Evolutionary conservation across 2,888 invertebrate species (phyloP).

Genomic region (Hermaeophaga mercurialis): DNA sequence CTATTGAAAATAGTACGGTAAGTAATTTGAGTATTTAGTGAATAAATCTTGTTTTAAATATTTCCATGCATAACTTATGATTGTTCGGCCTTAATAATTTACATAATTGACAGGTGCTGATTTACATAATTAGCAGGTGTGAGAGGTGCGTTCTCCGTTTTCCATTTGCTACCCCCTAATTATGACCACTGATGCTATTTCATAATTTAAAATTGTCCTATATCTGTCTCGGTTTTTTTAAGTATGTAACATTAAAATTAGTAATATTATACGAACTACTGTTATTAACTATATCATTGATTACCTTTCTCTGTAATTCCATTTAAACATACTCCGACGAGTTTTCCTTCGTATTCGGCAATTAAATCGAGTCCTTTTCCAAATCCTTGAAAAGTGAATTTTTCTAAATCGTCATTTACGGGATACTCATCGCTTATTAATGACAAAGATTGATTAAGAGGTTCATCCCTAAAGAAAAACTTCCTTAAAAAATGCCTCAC

Average conservation of each 20-base stretch:
- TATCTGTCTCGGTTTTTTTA: neutral
- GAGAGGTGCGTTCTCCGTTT: too few species aligned
- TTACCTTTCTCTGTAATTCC: neutral
- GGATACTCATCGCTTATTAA: constrained; percentile 65
- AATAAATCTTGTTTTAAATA: too few species aligned
- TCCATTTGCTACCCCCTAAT: too few species aligned
- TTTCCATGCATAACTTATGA: too few species aligned
- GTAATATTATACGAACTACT: neutral
- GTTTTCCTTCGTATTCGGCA: constrained; percentile 63
- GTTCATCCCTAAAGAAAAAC: constrained; percentile 75
- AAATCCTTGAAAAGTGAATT: constrained; percentile 63
- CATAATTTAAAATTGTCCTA: too few species aligned
- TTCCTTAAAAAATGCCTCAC: neutral
- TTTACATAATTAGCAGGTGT: too few species aligned
- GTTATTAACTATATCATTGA: neutral
- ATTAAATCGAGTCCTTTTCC: constrained; percentile 66
- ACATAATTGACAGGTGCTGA: too few species aligned
- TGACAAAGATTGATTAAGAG: constrained; percentile 66
- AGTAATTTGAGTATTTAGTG: too few species aligned
- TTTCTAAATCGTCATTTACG: constrained; percentile 67
- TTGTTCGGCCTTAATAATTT: too few species aligned
- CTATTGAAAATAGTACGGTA: too few species aligned
- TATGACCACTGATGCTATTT: too few species aligned
- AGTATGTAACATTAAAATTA: neutral
- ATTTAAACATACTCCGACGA: constrained; percentile 55